Evolutionary conservation across 2,113 vertebrate species (phyloP).

Genomic region (Aptenodytes forsteri): DNA sequence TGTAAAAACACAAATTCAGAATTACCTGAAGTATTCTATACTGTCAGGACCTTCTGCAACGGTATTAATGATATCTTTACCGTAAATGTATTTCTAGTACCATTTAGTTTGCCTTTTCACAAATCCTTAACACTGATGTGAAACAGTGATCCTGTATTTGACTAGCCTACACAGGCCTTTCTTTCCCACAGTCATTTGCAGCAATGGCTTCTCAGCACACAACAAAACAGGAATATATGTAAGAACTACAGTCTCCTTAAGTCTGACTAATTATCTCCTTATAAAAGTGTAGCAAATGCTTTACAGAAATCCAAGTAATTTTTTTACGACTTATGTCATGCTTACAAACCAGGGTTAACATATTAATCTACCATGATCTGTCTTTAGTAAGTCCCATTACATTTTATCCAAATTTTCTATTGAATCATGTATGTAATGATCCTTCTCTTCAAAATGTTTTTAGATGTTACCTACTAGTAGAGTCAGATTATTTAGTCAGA

Average conservation of each 20-base stretch:
- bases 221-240: not conserved
- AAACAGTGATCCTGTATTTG: not conserved
- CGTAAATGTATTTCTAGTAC: not conserved
- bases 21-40: not conserved
- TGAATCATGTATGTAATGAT: fast-evolving
- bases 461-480: not conserved
- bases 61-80: not conserved
- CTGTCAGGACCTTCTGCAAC: not conserved
- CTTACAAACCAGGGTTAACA: not conserved
- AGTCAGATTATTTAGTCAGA: not conserved
- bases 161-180: not conserved
- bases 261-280: not conserved
- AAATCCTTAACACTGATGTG: not conserved
- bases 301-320: not conserved
- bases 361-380: not conserved
- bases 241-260: not conserved
- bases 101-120: not conserved
- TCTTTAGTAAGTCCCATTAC: not conserved
- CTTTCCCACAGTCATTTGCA: not conserved
- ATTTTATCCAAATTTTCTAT: not conserved
- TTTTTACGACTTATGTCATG: not conserved
- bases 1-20: not conserved
- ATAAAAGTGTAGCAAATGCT: not conserved
- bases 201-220: not conserved
- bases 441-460: not conserved